Percentiles rank a stretch among this genome's conserved stretches.
phyloP scores from a whole-genome alignment of 2,113 vertebrate species.

The Hippolais icterina region DNA sequence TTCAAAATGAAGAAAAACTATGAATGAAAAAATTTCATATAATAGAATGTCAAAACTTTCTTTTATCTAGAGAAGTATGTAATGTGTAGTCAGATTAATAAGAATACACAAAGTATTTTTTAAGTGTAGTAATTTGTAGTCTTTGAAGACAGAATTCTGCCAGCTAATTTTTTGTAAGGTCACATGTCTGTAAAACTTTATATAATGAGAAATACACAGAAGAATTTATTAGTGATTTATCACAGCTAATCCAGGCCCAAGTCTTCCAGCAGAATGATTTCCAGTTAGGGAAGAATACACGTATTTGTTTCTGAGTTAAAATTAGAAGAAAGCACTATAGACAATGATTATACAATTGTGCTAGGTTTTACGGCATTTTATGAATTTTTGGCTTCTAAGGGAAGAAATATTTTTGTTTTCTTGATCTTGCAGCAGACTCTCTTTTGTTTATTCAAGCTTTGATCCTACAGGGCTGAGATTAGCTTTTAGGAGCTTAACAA shows the following conservation, averaged over 20 bases:
- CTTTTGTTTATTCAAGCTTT: not conserved
- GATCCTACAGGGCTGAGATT: not conserved
- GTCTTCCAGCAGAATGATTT: not conserved
- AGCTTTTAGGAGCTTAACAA: not conserved
- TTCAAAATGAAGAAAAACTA: not conserved
- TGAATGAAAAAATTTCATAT: not conserved
- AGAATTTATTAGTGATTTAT: not conserved
- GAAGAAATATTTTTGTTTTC: not conserved
- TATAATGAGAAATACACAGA: not conserved
- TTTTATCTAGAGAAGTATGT: not conserved
- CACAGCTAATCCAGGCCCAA: not conserved
- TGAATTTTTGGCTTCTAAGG: not conserved
- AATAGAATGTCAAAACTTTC: not conserved
- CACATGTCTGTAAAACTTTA: not conserved
- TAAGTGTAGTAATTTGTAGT: not conserved
- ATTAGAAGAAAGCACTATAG: not conserved
- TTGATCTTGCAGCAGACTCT: not conserved
- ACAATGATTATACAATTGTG: not conserved
- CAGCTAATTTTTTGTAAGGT: not conserved
- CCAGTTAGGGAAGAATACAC: not conserved
- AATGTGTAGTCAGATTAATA: not conserved
- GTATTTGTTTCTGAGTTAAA: not conserved
- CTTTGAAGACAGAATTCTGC: not conserved
- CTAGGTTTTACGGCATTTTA: not conserved
- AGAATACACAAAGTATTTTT: not conserved